Evolutionary conservation across 2,888 invertebrate genomes (phyloP).

Genomic region (Eilema depressum): DNA sequence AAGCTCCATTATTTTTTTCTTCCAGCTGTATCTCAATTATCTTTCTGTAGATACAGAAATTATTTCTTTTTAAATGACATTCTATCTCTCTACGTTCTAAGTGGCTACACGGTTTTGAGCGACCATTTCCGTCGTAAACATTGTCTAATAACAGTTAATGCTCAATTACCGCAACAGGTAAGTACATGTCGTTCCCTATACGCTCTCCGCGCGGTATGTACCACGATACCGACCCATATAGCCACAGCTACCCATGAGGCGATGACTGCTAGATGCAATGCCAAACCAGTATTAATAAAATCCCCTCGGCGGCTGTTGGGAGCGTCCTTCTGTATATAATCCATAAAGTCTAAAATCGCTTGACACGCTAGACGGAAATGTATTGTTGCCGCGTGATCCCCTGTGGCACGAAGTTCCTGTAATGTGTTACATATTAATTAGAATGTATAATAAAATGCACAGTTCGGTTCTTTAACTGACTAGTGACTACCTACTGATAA

Average conservation of each 20-base stretch:
- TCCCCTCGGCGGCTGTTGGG: constrained; percentile 89
- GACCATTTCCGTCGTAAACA: neutral
- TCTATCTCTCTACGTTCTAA: no score
- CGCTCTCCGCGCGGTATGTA: constrained; percentile 86
- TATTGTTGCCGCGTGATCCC: constrained; percentile 87
- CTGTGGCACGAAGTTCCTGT: constrained; percentile 82
- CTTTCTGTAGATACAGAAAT: no score
- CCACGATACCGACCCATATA: constrained; percentile 84
- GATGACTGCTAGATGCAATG: constrained; percentile 89
- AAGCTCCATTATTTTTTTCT: no score
- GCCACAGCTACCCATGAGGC: constrained; percentile 88
- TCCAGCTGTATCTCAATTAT: no score
- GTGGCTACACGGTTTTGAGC: neutral
- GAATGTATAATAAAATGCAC: neutral
- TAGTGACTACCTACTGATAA: no score
- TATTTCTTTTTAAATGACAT: no score
- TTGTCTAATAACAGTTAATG: constrained; percentile 1
- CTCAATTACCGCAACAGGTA: constrained; percentile 81
- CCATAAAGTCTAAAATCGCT: constrained; percentile 94
- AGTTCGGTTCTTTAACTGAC: neutral
- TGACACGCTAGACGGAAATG: constrained; percentile 90
- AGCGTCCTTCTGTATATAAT: constrained; percentile 91
- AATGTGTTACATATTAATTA: constrained; percentile 36
- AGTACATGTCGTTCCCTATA: constrained; percentile 76
- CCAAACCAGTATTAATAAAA: constrained; percentile 91